Evolutionary conservation across 2,113 vertebrate species (phyloP), one percentile per base, ranked within the genome.

Genomic region (Capricornis sumatraensis): DNA sequence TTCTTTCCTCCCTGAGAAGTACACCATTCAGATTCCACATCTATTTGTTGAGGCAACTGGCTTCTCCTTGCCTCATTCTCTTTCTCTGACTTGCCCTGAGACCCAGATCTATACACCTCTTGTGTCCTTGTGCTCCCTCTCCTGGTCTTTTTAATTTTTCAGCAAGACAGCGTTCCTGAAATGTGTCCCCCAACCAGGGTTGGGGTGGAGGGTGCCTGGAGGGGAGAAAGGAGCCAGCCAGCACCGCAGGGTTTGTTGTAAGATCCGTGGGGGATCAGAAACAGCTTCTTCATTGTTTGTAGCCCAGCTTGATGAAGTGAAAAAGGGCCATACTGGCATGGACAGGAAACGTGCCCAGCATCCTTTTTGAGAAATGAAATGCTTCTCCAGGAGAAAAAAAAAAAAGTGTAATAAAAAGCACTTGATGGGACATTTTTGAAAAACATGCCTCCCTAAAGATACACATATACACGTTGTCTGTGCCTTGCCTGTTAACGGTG

Each of bases 121-220:
- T 85, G 43, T 97, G 96, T 98, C 71, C 98, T 96, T 82, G 87
- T 94, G 91, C 94, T 97, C 97, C 98, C 96, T 98, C 98, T 98
- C 97, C 95, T 97, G 97, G 97, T 94, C 97, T 97, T 85, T 96
- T 95, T 86, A 84, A 89, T 19, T 95, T 95, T 87, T 83, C 97
- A 96, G 76, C 97, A 93, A 97, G 96, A 89, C 45, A 52, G 17
- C 40, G 33, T 92, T 97, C 95, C 95, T 95, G 96, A 83, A 67
- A 60, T 86, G 57, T 23, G 5, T 58, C 50, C 4, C 0, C 74
- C 89, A 30, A 19, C 2, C 76, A 50, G 55, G 76, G 1, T n/a
- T 7, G 45, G 43, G 1, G 6, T 60, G 83, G 94, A 89, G 92
- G 16, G 30, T 36, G 17, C 17, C 30, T 95, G 95, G n/a, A 15